A percentile compares a stretch with the other conserved stretches of the same genome.
phyloP scores from a whole-genome alignment of 2,888 invertebrate species.

The Endotricha flammealis region DNA sequence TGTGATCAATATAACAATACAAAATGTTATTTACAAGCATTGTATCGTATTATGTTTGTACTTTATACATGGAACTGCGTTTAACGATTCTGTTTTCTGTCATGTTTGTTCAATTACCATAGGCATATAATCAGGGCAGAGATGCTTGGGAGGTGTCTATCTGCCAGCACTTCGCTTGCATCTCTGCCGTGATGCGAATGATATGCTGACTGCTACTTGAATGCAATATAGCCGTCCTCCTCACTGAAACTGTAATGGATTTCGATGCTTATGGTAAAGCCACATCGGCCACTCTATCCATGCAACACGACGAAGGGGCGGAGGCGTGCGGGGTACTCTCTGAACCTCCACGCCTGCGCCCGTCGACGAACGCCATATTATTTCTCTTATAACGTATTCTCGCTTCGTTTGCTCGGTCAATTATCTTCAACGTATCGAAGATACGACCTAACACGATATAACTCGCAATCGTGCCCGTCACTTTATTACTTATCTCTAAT shows the following conservation, averaged over 20 bases:
- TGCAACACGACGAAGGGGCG: conserved; percentile 37
- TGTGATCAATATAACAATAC: too few species aligned
- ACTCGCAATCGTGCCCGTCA: conserved; percentile 12
- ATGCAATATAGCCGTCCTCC: conserved; percentile 20
- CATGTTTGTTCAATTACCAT: too few species aligned
- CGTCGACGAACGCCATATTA: conserved; percentile 45
- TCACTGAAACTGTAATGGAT: conserved; percentile 21
- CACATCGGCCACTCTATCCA: conserved; percentile 30
- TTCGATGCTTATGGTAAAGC: conserved; percentile 22
- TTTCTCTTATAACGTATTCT: conserved; percentile 55
- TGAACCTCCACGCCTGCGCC: conserved; percentile 56
- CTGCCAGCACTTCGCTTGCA: too few species aligned
- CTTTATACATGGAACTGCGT: too few species aligned
- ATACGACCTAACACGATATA: conserved; percentile 31
- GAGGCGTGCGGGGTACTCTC: conserved; percentile 47
- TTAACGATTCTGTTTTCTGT: too few species aligned
- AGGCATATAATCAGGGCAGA: too few species aligned
- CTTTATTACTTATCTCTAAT: neutral
- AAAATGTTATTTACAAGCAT: too few species aligned
- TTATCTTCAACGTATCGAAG: conserved; percentile 55
- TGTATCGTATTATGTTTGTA: too few species aligned
- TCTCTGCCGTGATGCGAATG: too few species aligned
- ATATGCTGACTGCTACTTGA: conserved; percentile 12
- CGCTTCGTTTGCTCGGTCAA: conserved; percentile 62
- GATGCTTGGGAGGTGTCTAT: too few species aligned